Evolutionary conservation across 2,888 invertebrate species (phyloP).

Genomic region (Drosophila monieri): DNA sequence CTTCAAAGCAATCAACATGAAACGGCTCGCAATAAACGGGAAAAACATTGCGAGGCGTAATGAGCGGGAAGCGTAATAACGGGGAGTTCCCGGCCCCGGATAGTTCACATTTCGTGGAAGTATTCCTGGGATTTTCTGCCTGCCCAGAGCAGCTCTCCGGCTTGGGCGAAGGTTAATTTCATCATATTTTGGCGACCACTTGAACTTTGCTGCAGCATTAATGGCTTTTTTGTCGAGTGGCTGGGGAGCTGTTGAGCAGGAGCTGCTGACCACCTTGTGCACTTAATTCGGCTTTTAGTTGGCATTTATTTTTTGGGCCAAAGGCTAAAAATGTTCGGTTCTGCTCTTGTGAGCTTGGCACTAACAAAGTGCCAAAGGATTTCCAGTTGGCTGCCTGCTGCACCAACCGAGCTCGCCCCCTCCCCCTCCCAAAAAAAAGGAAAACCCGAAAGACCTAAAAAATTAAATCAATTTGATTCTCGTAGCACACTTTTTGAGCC

Average conservation of each 20-base stretch:
- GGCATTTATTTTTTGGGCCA: slow-evolving; percentile 24
- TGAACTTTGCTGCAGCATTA: slow-evolving; percentile 21
- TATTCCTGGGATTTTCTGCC: slow-evolving; percentile 33
- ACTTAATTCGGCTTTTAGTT: slow-evolving; percentile 42
- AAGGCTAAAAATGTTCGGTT: slow-evolving; percentile 25
- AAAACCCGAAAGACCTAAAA: slow-evolving; percentile 9
- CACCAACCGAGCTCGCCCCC: not conserved
- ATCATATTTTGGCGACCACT: slow-evolving; percentile 28
- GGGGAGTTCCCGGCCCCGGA: not conserved
- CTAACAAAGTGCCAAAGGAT: slow-evolving; percentile 40
- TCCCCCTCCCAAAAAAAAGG: slow-evolving; percentile 1
- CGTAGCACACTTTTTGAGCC: slow-evolving; percentile 32
- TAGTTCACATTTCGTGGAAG: slow-evolving; percentile 46
- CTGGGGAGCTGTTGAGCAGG: not conserved
- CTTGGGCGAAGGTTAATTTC: slow-evolving; percentile 33
- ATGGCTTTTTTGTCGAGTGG: slow-evolving; percentile 9
- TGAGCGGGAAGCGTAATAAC: slow-evolving; percentile 17
- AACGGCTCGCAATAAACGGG: slow-evolving; percentile 37
- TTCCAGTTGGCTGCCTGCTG: slow-evolving; percentile 26
- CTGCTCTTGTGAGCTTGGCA: slow-evolving; percentile 37
- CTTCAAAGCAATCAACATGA: slow-evolving; percentile 58
- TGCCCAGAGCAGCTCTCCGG: not conserved
- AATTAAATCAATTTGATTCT: slow-evolving; percentile 45
- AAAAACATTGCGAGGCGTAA: slow-evolving; percentile 29
- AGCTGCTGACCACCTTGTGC: slow-evolving; percentile 33